Evolutionary conservation across 2,888 invertebrate species (phyloP).

Genomic region (Hydroisotoma schaefferi): DNA sequence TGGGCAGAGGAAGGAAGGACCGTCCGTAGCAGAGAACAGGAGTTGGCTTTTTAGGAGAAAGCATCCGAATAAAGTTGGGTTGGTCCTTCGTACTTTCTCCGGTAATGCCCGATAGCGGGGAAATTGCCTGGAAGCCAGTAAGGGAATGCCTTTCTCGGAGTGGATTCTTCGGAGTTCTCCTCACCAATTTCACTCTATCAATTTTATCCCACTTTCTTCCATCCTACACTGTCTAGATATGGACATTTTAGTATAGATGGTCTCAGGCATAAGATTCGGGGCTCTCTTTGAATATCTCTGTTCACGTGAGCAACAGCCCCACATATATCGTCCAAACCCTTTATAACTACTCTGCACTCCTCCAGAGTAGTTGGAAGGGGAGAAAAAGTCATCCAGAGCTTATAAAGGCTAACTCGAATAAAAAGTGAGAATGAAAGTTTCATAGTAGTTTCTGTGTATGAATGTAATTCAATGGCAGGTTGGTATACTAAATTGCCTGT

Average conservation of each 20-base stretch:
- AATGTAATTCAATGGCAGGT: too few relatives aligned
- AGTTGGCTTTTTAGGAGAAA: neutral
- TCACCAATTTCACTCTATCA: neutral
- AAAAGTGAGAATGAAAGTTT: too few relatives aligned
- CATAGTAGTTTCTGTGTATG: too few relatives aligned
- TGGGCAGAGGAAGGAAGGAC: neutral
- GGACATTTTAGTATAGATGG: too few relatives aligned
- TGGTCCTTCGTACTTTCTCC: conserved; percentile 12
- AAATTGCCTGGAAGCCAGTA: conserved; percentile 3
- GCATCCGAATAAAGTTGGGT: conserved; percentile 6
- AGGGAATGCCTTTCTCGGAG: conserved; percentile 7
- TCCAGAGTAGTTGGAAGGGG: too few relatives aligned
- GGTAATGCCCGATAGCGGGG: neutral
- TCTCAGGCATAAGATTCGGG: too few relatives aligned
- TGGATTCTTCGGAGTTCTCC: conserved; percentile 5
- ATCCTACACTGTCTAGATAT: neutral
- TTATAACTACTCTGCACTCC: too few relatives aligned
- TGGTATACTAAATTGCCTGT: too few relatives aligned
- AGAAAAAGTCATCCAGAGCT: too few relatives aligned
- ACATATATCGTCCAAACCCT: too few relatives aligned
- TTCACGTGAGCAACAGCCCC: conserved; percentile 2
- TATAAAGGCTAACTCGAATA: too few relatives aligned
- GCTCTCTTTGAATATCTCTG: too few relatives aligned
- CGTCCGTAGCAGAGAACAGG: conserved; percentile 4
- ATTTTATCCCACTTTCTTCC: neutral